Base-by-base conservation (phyloP, 2,888 invertebrate genomes). In the Drosophila percnosoma region DNA sequence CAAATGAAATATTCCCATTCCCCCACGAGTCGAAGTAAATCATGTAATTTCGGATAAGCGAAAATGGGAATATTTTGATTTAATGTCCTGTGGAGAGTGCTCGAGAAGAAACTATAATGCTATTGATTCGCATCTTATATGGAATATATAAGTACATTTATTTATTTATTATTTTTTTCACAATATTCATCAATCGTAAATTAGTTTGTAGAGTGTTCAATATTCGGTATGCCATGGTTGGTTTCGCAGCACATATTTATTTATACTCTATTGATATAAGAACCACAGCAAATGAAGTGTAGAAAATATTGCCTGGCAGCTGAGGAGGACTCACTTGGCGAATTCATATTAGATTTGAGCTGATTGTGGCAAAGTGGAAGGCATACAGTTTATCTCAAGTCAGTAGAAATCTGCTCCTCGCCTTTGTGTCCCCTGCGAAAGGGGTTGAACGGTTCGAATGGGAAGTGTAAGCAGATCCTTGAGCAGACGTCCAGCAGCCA, bases 291-390 rank as follows among this genome's bases (percentile, higher is more conserved):
- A 70, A 68, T 61, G 54, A 68, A 67, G 64, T 63, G 67, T 57
- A 54, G 52, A 63, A 57, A 24, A 24, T 59, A 36, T 13, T 13
- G 27, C 4, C 34, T 49, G 24, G 49, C 15, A 71, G 29, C 38
- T n/a, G 27, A 24, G 21, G 8, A 53, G 40, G 34, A 31, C 69
- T 78, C 65, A 51, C 59, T 61, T 73, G 58, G 61, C 59, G 66
- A 74, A 66, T 73, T 76, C 65, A 78, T 81, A 83, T 83, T 71
- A 80, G 81, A 80, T 83, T 77, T 80, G 62, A 55, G 49, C 68
- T 68, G 81, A 75, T 74, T 80, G 66, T 57, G 64, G 54, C 55
- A 55, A 52, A 60, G 53, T 65, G 55, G 49, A 42, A 63, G 48
- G n/a, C 59, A 52, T 55, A 49, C 51, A 57, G 58, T 70, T 70